Evolutionary conservation across 2,888 invertebrate genomes (phyloP), one percentile per base, ranked within the genome.

Genomic region (Galeruca laticollis): DNA sequence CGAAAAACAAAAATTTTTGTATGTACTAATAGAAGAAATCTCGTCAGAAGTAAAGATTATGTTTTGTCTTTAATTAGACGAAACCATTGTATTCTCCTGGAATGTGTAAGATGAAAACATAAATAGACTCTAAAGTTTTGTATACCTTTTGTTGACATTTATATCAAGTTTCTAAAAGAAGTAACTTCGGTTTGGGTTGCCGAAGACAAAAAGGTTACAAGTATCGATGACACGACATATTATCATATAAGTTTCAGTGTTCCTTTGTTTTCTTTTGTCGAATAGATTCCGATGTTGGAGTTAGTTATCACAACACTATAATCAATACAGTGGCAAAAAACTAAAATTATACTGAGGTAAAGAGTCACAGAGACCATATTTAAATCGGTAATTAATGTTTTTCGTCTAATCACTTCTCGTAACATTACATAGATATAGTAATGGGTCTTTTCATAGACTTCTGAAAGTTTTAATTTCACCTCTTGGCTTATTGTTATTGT

Each of bases 341-440:
- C 26, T 26, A 26, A 6, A 26, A 26, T 26, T 26, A 26, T 26
- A 6, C 6, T 26, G 26, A 26, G 2, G 15, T 43, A 3, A 43
- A 43, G 43, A 3, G 26, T 26, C 3, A 26, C 26, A 26, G 4
- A 26, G 6, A 26, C 1, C 26, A 6, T 5, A 6, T 3, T 26
- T 26, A 80, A 63, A 80, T 80, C 77, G 79, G 77, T 77, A 81
- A 81, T 80, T 81, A 80, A 81, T 80, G 80, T 79, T 76, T 78
- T 79, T 79, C 79, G 79, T 78, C 75, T 75, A 78, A 76, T 64
- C 76, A 77, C 78, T 81, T 80, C 77, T 79, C 79, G n/a, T 81
- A 80, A 79, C 79, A 74, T 56, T 62, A 63, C 37, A 26, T 21
- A 60, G 69, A 60, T 56, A 64, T 61, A 66, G 56, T 69, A 64